Evolutionary conservation across 2,888 invertebrate genomes (phyloP).

Genomic region (Dasypogon diadema): DNA sequence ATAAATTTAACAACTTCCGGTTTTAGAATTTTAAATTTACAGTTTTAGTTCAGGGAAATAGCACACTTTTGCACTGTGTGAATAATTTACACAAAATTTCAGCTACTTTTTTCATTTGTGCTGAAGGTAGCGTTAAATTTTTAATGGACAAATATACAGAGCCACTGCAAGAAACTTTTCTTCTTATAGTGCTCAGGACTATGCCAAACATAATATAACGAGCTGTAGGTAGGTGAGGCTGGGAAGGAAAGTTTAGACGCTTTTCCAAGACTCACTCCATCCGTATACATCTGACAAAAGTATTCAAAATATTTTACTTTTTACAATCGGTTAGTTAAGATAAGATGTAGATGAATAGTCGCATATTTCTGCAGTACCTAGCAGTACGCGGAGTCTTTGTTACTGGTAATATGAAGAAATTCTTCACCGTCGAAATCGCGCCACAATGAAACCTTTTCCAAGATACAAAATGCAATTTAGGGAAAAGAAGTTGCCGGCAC

Average conservation of each 20-base stretch:
- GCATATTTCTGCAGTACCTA: constrained; percentile 16
- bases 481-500: constrained; percentile 11
- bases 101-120: too few relatives aligned
- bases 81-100: too few relatives aligned
- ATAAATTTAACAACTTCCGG: too few relatives aligned
- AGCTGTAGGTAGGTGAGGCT: too few relatives aligned
- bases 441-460: constrained; percentile 23
- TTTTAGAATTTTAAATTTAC: too few relatives aligned
- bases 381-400: neutral
- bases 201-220: too few relatives aligned
- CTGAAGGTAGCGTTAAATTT: too few relatives aligned
- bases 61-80: too few relatives aligned
- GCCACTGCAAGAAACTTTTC: neutral
- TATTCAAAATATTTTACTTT: constrained; percentile 26
- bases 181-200: neutral
- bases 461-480: constrained; percentile 44
- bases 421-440: neutral
- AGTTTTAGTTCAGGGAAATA: too few relatives aligned
- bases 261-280: too few relatives aligned
- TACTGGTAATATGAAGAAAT: neutral
- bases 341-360: neutral
- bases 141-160: neutral
- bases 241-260: too few relatives aligned
- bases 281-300: constrained; percentile 27
- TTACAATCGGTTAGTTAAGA: constrained; percentile 1